phyloP scores from a whole-genome alignment of 2,888 invertebrate species.

The Leptura quadrifasciata region DNA sequence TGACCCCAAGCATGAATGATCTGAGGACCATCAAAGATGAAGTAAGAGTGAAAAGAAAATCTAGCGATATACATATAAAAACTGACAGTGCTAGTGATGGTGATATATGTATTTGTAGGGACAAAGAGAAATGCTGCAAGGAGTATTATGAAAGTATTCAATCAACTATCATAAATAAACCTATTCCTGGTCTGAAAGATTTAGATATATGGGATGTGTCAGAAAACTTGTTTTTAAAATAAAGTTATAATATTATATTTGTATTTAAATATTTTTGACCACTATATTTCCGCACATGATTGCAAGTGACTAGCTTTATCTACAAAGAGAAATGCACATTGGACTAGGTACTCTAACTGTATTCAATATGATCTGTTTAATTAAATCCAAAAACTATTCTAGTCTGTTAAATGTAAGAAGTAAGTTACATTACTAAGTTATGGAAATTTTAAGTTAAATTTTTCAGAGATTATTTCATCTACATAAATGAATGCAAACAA shows the following conservation, averaged over 20 bases:
- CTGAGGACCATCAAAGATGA: slow-evolving; percentile 79
- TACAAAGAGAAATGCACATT: no score
- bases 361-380: no score
- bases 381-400: no score
- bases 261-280: not conserved
- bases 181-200: slow-evolving; percentile 80
- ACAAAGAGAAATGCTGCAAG: slow-evolving; percentile 74
- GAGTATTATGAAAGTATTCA: slow-evolving; percentile 66
- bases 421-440: no score
- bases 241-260: slow-evolving; percentile 32
- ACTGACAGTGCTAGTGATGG: slow-evolving; percentile 41
- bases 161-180: slow-evolving; percentile 68
- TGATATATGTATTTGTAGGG: slow-evolving; percentile 74
- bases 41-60: slow-evolving; percentile 55
- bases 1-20: slow-evolving; percentile 83
- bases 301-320: no score
- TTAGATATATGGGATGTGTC: slow-evolving; percentile 83
- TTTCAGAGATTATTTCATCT: no score
- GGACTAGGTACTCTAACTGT: no score
- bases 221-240: slow-evolving; percentile 75
- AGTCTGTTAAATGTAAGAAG: no score
- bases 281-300: no score
- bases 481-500: no score
- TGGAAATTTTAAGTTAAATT: no score
- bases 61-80: slow-evolving; percentile 69